phyloP scores from a whole-genome alignment of 2,797 vertebrate species.

The Lepilemur septentrionalis region DNA sequence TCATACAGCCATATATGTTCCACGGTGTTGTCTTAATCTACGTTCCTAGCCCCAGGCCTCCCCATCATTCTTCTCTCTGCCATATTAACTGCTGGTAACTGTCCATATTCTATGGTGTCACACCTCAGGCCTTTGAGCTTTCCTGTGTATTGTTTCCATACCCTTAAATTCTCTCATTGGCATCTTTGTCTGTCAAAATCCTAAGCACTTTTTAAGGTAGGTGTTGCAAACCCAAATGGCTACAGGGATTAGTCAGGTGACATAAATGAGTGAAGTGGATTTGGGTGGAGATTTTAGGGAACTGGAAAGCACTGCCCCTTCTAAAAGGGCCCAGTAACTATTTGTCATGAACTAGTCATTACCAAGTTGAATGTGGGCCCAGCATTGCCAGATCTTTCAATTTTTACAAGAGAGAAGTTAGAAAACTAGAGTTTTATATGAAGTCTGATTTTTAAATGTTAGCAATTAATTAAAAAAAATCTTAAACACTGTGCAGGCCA shows the following conservation, averaged over 20 bases:
- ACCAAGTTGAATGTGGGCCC: neutral
- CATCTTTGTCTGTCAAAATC: neutral
- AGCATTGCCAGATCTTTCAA: neutral
- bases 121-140: neutral
- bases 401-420: neutral
- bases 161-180: neutral
- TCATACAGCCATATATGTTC: neutral
- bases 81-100: neutral
- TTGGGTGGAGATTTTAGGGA: neutral
- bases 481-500: neutral
- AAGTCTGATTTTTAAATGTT: constrained; percentile 38
- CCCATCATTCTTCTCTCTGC: neutral
- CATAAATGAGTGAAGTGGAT: neutral
- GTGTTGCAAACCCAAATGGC: neutral
- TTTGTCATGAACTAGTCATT: neutral
- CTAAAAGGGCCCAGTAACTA: neutral
- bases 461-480: neutral
- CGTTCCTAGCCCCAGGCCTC: neutral
- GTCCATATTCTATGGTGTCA: neutral
- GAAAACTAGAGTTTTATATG: neutral
- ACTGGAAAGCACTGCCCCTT: neutral
- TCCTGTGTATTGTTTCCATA: neutral
- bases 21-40: neutral
- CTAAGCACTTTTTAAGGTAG: neutral
- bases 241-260: neutral